These are phyloP conservation scores for Hirtodrosophila confusa DNA, from an alignment of 2,888 invertebrate species.

Conservation along the genomic window DNA sequence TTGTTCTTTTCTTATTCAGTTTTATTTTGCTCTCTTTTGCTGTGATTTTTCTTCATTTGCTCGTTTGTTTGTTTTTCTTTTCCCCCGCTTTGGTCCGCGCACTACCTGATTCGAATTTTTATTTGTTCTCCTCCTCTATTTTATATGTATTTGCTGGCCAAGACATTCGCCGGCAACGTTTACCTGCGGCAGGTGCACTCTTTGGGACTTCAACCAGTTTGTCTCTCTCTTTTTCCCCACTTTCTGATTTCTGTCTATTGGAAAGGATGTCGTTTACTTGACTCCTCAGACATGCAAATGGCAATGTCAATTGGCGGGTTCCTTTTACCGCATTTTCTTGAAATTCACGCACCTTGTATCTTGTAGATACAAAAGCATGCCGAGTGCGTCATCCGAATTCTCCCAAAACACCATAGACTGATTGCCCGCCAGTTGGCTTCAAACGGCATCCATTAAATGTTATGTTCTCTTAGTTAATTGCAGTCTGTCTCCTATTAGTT, in stretches of 20 bases:
- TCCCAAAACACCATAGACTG: too few relatives aligned
- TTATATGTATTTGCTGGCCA: slow-evolving; percentile 33
- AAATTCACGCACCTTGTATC: too few relatives aligned
- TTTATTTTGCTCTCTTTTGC: slow-evolving; percentile 17
- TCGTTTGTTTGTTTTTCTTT: slow-evolving; percentile 35
- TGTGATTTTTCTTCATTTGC: slow-evolving; percentile 31
- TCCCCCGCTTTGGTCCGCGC: slow-evolving; percentile 8
- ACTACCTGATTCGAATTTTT: too few relatives aligned
- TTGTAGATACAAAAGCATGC: too few relatives aligned
- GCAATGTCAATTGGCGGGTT: slow-evolving; percentile 3
- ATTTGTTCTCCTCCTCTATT: slow-evolving; percentile 14
- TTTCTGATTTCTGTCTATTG: neutral
- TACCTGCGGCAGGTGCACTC: slow-evolving; percentile 65
- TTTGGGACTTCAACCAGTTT: too few relatives aligned
- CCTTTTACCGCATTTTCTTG: too few relatives aligned
- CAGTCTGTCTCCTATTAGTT: slow-evolving; percentile 25
- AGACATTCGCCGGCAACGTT: slow-evolving; percentile 44
- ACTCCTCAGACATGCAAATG: slow-evolving; percentile 26
- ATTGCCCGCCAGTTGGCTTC: slow-evolving; percentile 7
- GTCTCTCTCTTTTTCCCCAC: slow-evolving; percentile 7
- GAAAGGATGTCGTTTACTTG: slow-evolving; percentile 4
- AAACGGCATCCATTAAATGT: slow-evolving; percentile 43
- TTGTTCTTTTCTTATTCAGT: slow-evolving; percentile 31
- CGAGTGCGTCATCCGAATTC: too few relatives aligned
- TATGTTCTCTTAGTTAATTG: slow-evolving; percentile 28